Base-by-base conservation (phyloP, 2,888 invertebrate species). In the Drosophila silvestris region DNA sequence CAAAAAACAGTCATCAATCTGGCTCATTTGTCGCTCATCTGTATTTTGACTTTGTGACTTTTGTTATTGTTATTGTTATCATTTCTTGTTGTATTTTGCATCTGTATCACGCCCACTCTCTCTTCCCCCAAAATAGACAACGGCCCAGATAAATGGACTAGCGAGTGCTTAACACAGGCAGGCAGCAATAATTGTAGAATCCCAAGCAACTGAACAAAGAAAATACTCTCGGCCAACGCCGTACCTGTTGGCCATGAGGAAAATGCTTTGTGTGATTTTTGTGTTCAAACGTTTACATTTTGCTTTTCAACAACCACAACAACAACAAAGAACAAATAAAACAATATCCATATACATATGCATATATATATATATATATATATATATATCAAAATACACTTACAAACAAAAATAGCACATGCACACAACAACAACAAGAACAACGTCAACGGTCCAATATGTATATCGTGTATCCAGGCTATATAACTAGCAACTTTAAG, bases 101-200 rank as follows among this genome's bases (percentile, higher is more conserved):
- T 90, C 66, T 86, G 63, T 82, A 79, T 82, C 73, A 82, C 79
- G 66, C 75, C 75, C 78, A 74, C 26, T 67, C 78, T 78, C 51
- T 81, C 68, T 79, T 61, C 76, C 80, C 80, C 77, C 81, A 62
- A 62, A 61, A 92, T 92, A 93, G 93, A 91, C 93, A 93, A 92
- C 87, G 93, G 92, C 93, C 93, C 91, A 93, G 93, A 91, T 93
- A 93, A 93, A 89, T 91, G 92, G 93, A 92, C 91, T 83, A 74
- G 64, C 82, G 75, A 60, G 61, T 65, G 83, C 79, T 50, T 70
- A 52, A 68, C 39, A 63, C 71, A 57, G 77, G 59, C 71, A 66
- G 70, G 51, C 72, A 66, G 68, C 81, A 81, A 72, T 69, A 74
- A 74, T 69, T 83, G 82, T 79, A 79, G 84, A 77, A 79, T 76